Evolutionary conservation across 2,113 vertebrate species (phyloP).

Genomic region (Pangasianodon hypophthalmus): DNA sequence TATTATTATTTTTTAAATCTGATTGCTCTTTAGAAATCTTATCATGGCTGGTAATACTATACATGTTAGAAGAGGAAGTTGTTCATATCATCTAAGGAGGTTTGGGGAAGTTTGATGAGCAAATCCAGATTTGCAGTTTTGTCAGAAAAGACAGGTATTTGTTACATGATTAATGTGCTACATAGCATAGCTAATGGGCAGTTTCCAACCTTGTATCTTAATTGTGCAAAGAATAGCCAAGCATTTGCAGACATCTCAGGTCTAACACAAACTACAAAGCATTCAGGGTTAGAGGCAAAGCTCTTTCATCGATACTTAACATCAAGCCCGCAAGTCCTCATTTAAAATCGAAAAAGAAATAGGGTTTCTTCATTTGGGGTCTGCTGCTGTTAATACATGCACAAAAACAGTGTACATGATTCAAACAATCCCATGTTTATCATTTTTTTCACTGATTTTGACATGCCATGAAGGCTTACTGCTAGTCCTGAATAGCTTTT

Average conservation of each 20-base stretch:
- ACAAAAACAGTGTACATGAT: background rate
- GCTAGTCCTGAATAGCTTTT: background rate
- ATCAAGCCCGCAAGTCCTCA: background rate
- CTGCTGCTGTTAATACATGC: background rate
- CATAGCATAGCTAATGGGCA: conserved; percentile 30
- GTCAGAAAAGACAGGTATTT: conserved; percentile 15
- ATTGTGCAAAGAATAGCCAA: conserved; percentile 50
- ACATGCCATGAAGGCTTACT: background rate
- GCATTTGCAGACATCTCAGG: conserved; percentile 73
- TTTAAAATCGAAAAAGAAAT: background rate
- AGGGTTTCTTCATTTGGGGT: background rate
- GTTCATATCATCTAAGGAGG: conserved; percentile 21
- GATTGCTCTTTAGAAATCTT: conserved; percentile 36
- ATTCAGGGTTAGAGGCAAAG: conserved; percentile 59
- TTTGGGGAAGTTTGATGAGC: background rate
- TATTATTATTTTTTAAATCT: background rate
- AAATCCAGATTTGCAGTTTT: background rate
- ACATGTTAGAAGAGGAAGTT: background rate
- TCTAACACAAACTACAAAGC: conserved; percentile 56
- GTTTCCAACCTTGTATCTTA: conserved; percentile 37
- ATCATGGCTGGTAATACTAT: background rate
- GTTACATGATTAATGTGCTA: background rate
- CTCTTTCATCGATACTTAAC: conserved; percentile 50
- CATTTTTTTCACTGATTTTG: background rate
- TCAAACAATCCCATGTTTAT: background rate